A percentile compares a stretch with the other conserved stretches of the same genome.
phyloP scores from a whole-genome alignment of 2,113 vertebrate genomes.

The Lipophrys pholis region DNA sequence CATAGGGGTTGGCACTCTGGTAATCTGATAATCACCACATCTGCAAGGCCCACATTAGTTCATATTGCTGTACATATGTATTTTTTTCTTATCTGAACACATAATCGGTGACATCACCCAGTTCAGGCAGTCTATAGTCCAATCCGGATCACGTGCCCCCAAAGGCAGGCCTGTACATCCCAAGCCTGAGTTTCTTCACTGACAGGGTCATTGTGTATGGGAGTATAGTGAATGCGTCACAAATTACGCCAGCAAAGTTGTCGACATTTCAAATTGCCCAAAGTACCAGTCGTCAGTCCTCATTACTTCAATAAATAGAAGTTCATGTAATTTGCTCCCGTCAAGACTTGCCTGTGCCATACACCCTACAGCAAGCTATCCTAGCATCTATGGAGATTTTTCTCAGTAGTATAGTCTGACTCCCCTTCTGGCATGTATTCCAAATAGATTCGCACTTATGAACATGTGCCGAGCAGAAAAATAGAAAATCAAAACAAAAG shows the following conservation, averaged over 20 bases:
- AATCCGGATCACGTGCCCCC: constrained; percentile 3
- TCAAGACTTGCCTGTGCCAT: neutral
- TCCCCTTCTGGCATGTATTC: neutral
- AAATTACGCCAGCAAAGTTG: too few relatives aligned
- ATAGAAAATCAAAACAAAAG: constrained; percentile 6
- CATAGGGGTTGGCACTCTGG: neutral
- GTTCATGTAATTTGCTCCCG: neutral
- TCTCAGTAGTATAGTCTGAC: neutral
- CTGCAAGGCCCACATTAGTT: neutral
- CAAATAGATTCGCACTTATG: constrained; percentile 1
- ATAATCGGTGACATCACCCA: neutral
- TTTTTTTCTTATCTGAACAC: neutral
- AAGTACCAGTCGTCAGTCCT: neutral
- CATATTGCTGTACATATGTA: neutral
- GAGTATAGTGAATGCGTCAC: neutral
- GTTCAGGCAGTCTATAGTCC: neutral
- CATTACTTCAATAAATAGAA: neutral
- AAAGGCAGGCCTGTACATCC: constrained; percentile 2
- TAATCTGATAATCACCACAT: neutral
- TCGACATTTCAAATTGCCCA: neutral
- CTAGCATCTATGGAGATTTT: neutral
- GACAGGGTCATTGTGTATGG: constrained; percentile 3
- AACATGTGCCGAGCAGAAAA: neutral
- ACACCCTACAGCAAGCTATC: too few relatives aligned
- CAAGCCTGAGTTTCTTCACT: constrained; percentile 12